These are phyloP conservation scores for Brachionus sp. DNA, from an alignment of 1,140 invertebrate genomes.

Conservation along the genomic window DNA sequence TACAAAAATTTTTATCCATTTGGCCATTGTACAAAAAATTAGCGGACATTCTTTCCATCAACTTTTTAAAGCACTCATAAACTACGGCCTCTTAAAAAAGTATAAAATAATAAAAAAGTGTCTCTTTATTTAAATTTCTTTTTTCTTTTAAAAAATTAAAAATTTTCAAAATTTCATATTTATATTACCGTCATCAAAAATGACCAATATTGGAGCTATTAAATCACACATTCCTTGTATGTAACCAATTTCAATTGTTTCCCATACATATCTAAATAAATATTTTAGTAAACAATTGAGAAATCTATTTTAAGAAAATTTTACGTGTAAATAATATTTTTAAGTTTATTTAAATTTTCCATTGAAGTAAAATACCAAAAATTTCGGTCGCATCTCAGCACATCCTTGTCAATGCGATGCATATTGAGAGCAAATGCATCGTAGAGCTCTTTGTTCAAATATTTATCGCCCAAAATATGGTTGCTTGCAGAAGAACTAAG, in stretches of 20 bases:
- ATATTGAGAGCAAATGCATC: constrained; percentile 83
- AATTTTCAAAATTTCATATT: neutral
- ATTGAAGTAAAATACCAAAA: constrained; percentile 79
- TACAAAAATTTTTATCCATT: constrained; percentile 28
- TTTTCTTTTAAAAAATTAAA: neutral
- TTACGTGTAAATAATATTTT: constrained; percentile 91
- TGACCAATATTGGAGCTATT: constrained; percentile 82
- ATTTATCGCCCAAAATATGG: neutral
- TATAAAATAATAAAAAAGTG: too few species aligned
- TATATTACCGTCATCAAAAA: constrained; percentile 73
- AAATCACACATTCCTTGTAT: constrained; percentile 86
- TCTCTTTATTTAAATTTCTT: too few species aligned
- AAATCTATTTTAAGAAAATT: neutral
- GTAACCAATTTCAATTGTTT: constrained; percentile 79
- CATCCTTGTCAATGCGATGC: constrained; percentile 92
- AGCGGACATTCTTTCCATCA: constrained; percentile 23
- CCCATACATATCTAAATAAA: constrained; percentile 78
- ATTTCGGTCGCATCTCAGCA: constrained; percentile 86
- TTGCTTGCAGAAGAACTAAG: neutral
- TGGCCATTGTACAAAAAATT: neutral
- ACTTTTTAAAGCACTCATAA: constrained; percentile 26
- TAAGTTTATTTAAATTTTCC: constrained; percentile 84
- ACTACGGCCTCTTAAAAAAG: neutral
- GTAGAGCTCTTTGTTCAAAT: neutral
- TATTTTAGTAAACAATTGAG: neutral